These are phyloP conservation scores for Tolmerus cingulatus DNA, from an alignment of 2,888 invertebrate genomes.

Conservation along the genomic window DNA sequence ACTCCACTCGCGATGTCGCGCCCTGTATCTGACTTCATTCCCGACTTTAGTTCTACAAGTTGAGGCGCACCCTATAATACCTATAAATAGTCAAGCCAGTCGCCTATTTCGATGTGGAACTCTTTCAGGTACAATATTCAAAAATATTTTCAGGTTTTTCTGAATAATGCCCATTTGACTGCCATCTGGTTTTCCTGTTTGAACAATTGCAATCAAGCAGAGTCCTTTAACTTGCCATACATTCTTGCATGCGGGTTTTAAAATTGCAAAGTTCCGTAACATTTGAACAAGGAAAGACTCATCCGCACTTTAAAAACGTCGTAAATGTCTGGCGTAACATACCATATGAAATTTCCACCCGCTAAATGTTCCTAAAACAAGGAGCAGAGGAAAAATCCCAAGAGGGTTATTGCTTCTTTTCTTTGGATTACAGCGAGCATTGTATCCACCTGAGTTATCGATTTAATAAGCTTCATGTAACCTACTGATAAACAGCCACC, in stretches of 20 bases:
- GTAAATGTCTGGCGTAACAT: not conserved
- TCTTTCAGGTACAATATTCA: not conserved
- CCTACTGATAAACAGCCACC: constrained; percentile 12
- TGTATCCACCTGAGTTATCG: constrained; percentile 26
- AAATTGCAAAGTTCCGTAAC: not conserved
- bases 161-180: not conserved
- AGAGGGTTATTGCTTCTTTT: not conserved
- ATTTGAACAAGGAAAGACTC: not conserved
- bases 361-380: not conserved
- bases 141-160: not conserved
- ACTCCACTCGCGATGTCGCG: not conserved
- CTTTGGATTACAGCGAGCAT: not conserved
- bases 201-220: not conserved
- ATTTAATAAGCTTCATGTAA: constrained; percentile 37
- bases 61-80: not conserved
- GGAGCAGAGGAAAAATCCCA: not conserved
- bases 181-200: not conserved
- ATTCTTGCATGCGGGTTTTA: not conserved
- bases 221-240: not conserved
- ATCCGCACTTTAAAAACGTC: not conserved
- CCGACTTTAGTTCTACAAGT: not conserved
- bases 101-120: not conserved
- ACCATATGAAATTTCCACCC: not conserved
- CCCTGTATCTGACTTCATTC: not conserved
- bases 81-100: not conserved